Evolutionary conservation across 2,797 vertebrate species (phyloP).

Genomic region (Malurus splendens): DNA sequence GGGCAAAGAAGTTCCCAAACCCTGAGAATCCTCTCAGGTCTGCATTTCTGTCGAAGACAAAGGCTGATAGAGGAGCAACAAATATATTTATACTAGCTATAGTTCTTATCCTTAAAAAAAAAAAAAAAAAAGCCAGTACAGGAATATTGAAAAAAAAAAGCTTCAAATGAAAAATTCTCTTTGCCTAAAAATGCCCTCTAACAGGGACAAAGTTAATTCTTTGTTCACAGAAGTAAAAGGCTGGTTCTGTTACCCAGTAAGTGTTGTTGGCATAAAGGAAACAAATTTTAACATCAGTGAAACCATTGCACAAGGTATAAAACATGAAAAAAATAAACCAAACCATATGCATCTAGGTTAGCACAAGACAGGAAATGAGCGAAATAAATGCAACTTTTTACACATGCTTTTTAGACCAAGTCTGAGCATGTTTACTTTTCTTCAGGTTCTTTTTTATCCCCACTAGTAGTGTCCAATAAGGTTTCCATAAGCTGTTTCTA

Average conservation of each 20-base stretch:
- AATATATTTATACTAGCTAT: background rate
- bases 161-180: background rate
- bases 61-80: background rate
- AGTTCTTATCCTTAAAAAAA: background rate
- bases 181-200: background rate
- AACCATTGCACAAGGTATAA: background rate
- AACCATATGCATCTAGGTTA: accelerated
- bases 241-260: background rate
- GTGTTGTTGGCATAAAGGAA: background rate
- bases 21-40: background rate
- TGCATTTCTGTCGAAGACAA: background rate
- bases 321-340: accelerated
- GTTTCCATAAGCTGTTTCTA: background rate
- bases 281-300: background rate
- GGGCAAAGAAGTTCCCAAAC: background rate
- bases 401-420: background rate
- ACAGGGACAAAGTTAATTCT: background rate
- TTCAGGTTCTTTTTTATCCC: background rate
- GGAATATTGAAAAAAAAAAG: background rate
- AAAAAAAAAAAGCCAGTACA: background rate
- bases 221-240: background rate
- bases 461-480: background rate
- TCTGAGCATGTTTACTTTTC: background rate
- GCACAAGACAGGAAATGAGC: background rate
- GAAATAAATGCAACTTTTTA: background rate